Evolutionary conservation across 2,888 invertebrate species (phyloP), one percentile per base, ranked within the genome.

Genomic region (Nebria salina): DNA sequence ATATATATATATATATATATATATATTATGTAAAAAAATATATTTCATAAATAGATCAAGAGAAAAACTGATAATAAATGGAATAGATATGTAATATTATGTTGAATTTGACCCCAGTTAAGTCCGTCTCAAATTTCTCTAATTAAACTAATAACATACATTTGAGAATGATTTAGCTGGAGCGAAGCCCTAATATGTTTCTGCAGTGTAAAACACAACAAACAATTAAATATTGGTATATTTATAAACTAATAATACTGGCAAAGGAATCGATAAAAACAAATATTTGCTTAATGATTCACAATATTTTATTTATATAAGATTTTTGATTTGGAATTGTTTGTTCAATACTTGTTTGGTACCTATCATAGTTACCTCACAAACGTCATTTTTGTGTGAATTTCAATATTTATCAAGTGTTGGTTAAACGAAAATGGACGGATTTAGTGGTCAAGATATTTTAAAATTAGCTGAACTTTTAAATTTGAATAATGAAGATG

Each of bases 221-320:
- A 88, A 54, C 88, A 88, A 88, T 88, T 88, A 88, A 79, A 79
- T 74, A 79, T 66, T 43, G n/a, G n/a, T n/a, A n/a, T n/a, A n/a
- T n/a, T n/a, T n/a, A n/a, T n/a, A n/a, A n/a, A n/a, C n/a, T n/a
- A n/a, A n/a, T n/a, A n/a, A n/a, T n/a, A n/a, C n/a, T n/a, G 25
- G 34, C 73, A 74, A 66, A 72, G 13, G 34, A 41, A 34, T 15
- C 6, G 13, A 1, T 15, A n/a, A 26, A 4, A 72, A 54, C 54
- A 54, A 54, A 54, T 11, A 54, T 3, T 34, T 34, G 34, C 34
- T 0, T 34, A 34, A 34, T 1, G 0, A 34, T 34, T 34, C 34
- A 34, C 34, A 34, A 54, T 11, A 54, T 20, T 20, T 20, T 20
- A 20, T 20, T 20, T 6, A 8, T 8, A 54, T 54, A 13, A 54